Conservation (phyloP, 2,888 invertebrate genomes). For the Drosophila borealis region DNA sequence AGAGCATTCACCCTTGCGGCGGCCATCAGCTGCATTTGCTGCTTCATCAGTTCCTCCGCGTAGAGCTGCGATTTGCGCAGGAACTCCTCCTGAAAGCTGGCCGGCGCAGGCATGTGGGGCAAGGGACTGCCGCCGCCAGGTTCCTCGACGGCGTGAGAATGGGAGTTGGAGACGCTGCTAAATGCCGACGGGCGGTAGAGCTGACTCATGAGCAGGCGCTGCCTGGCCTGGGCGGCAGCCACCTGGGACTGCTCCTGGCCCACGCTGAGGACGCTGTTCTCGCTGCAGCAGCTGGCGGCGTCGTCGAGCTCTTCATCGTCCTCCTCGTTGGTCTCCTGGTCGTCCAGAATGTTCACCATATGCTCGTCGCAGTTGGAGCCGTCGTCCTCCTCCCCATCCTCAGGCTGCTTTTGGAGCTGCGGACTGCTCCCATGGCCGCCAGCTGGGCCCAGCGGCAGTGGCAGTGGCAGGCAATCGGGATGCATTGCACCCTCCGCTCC, state of each 20-base stretch:
- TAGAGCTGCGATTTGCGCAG: conserved; percentile 84
- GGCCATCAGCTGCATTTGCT: conserved; percentile 85
- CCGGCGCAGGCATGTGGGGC: conserved; percentile 67
- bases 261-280: conserved; percentile 92
- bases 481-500: conserved; percentile 72
- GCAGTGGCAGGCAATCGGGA: conserved; percentile 82
- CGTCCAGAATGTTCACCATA: conserved; percentile 52
- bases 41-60: conserved; percentile 85
- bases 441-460: conserved; percentile 71
- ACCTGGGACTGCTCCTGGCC: conserved; percentile 88
- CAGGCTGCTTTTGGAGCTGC: conserved; percentile 58
- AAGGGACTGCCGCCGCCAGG: conserved; percentile 24
- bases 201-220: conserved; percentile 70
- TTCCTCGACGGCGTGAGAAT: conserved; percentile 29
- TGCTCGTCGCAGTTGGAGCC: conserved; percentile 57
- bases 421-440: conserved; percentile 81
- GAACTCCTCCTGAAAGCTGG: conserved; percentile 84
- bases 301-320: conserved; percentile 73
- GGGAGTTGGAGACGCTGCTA: conserved; percentile 49
- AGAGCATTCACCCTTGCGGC: conserved; percentile 84
- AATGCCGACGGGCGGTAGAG: conserved; percentile 71
- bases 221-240: conserved; percentile 67
- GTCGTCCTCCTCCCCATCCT: conserved; percentile 47
- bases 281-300: conserved; percentile 89
- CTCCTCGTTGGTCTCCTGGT: conserved; percentile 52